Evolutionary conservation across 2,888 invertebrate genomes (phyloP).

Genomic region (Drosophila greeni): DNA sequence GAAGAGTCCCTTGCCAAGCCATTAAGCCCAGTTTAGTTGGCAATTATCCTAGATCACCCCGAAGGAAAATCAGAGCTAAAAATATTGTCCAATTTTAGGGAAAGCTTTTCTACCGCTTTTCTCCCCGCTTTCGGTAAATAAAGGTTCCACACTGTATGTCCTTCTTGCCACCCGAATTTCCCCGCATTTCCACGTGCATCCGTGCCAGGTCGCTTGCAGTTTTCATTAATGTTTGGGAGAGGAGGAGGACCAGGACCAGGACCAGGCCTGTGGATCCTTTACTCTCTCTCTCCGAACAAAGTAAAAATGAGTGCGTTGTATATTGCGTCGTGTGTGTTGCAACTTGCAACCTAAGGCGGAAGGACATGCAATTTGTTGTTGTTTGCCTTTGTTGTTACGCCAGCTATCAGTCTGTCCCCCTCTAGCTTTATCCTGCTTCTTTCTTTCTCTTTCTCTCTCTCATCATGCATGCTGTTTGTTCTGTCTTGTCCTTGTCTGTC

Average conservation of each 20-base stretch:
- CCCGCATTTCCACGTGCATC: conserved; percentile 34
- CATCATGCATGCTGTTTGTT: conserved; percentile 69
- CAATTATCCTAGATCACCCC: conserved; percentile 38
- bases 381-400: conserved; percentile 62
- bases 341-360: conserved; percentile 64
- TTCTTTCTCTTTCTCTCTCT: conserved; percentile 38
- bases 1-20: conserved; percentile 21
- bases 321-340: conserved; percentile 44
- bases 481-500: conserved; percentile 60
- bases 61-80: conserved; percentile 33
- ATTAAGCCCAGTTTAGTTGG: conserved; percentile 39
- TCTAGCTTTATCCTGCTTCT: background rate
- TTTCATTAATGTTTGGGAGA: conserved; percentile 67
- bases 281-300: conserved; percentile 35
- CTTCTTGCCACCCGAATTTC: conserved; percentile 16
- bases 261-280: conserved; percentile 13
- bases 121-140: conserved; percentile 31
- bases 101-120: conserved; percentile 15
- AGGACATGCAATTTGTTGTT: conserved; percentile 73
- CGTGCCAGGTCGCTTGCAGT: conserved; percentile 59
- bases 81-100: conserved; percentile 37
- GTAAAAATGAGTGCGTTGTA: conserved; percentile 70
- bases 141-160: conserved; percentile 28
- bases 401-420: conserved; percentile 27
- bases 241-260: too few species aligned